These are phyloP conservation scores for Drosophila chauvacae DNA, from an alignment of 1,140 invertebrate genomes.

Conservation along the genomic window DNA sequence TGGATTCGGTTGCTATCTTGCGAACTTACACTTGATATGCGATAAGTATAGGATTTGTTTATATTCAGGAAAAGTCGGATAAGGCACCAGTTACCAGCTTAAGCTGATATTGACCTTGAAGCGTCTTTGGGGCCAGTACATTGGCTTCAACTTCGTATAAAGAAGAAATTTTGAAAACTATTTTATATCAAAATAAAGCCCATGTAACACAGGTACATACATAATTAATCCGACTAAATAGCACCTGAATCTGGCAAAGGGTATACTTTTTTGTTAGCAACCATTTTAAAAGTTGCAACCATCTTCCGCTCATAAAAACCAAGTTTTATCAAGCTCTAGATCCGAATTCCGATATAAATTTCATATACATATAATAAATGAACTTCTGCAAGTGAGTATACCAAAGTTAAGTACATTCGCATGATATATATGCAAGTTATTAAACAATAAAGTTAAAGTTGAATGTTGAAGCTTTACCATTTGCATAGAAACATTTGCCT, in stretches of 20 bases:
- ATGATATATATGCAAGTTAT: not conserved
- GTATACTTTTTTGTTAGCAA: too few relatives aligned
- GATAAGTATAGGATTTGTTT: not conserved
- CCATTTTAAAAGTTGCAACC: too few relatives aligned
- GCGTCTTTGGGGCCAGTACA: not conserved
- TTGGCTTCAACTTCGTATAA: not conserved
- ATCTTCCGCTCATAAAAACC: too few relatives aligned
- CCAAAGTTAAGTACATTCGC: not conserved
- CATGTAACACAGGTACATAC: not conserved
- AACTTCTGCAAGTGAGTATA: too few relatives aligned
- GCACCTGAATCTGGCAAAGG: not conserved
- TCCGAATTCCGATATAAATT: too few relatives aligned
- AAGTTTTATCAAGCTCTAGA: too few relatives aligned
- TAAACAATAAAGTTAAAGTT: not conserved
- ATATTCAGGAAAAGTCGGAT: not conserved
- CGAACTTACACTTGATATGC: conserved; percentile 4
- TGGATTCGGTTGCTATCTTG: not conserved
- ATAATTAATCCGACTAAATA: not conserved
- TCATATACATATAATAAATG: too few relatives aligned
- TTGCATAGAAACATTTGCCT: too few relatives aligned
- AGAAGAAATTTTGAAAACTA: not conserved
- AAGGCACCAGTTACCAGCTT: too few relatives aligned
- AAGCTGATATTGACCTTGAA: not conserved
- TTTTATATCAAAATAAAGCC: not conserved
- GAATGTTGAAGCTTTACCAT: not conserved